Percentiles rank a stretch among this genome's conserved stretches.
Evolutionary conservation across 1,140 invertebrate genomes (phyloP).

Genomic region (Halotydeus destructor): DNA sequence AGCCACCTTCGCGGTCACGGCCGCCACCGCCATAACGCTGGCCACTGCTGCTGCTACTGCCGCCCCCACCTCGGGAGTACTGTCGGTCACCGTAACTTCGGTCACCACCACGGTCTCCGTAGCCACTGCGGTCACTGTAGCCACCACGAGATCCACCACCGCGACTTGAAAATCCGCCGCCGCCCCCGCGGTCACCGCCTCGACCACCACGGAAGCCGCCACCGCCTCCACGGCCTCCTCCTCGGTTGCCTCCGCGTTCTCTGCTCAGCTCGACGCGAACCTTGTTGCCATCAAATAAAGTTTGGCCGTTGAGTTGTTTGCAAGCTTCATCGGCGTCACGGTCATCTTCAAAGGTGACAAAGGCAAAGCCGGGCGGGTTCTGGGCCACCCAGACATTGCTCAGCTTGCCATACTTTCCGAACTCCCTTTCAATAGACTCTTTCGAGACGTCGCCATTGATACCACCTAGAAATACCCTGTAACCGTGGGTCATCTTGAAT

Average conservation of each 20-base stretch:
- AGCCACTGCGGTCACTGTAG: background rate
- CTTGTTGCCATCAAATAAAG: slow-evolving; percentile 15
- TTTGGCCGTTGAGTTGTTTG: slow-evolving; percentile 29
- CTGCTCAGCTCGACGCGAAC: slow-evolving; percentile 18
- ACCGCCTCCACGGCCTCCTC: slow-evolving; percentile 12
- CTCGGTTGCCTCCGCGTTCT: slow-evolving; percentile 16
- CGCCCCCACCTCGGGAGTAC: background rate
- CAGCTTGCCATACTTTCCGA: slow-evolving; percentile 32
- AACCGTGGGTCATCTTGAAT: slow-evolving; percentile 5
- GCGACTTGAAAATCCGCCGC: slow-evolving; percentile 6
- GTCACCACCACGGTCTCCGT: slow-evolving; percentile 4
- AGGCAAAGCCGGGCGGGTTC: slow-evolving; percentile 36
- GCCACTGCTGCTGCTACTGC: background rate
- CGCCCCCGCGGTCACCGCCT: slow-evolving; percentile 6
- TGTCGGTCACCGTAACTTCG: background rate
- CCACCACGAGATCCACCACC: slow-evolving; percentile 5
- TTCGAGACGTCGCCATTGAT: slow-evolving; percentile 15
- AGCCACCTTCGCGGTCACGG: slow-evolving; percentile 3
- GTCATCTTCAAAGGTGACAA: slow-evolving; percentile 36
- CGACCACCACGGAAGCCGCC: slow-evolving; percentile 13
- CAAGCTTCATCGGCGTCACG: slow-evolving; percentile 36
- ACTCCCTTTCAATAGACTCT: slow-evolving; percentile 27
- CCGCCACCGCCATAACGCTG: slow-evolving; percentile 8
- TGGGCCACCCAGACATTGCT: slow-evolving; percentile 37
- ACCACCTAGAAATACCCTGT: slow-evolving; percentile 20